These are phyloP conservation scores for Lepetodrilus schrolli DNA, from an alignment of 2,888 invertebrate species.

Conservation along the genomic window DNA sequence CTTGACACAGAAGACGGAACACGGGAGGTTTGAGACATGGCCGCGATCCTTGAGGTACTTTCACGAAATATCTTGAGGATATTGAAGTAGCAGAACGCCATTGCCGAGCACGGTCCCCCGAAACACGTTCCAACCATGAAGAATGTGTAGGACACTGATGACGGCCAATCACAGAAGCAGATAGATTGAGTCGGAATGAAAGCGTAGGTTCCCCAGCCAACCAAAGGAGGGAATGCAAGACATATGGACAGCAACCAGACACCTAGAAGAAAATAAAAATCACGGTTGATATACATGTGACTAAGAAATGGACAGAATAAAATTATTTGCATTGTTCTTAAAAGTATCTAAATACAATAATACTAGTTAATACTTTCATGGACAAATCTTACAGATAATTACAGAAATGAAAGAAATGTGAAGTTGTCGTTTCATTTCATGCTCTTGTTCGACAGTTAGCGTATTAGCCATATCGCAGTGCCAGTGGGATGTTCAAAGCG, in stretches of 20 bases:
- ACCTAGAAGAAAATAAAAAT: conserved; percentile 57
- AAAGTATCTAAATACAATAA: too few species aligned
- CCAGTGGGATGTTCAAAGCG: too few species aligned
- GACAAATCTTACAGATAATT: too few species aligned
- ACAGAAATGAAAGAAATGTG: too few species aligned
- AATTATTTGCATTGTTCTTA: too few species aligned
- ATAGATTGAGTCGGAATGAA: conserved; percentile 61
- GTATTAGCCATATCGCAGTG: too few species aligned
- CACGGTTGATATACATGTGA: too few species aligned
- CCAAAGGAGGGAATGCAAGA: conserved; percentile 62
- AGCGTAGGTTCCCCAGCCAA: conserved; percentile 66
- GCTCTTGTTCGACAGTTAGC: too few species aligned
- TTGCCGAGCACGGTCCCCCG: conserved; percentile 63
- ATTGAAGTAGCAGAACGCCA: conserved; percentile 63
- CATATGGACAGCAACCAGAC: conserved; percentile 54
- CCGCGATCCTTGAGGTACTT: conserved; percentile 39
- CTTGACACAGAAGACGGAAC: background rate
- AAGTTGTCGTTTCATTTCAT: too few species aligned
- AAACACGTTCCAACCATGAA: conserved; percentile 70
- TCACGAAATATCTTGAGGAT: conserved; percentile 53
- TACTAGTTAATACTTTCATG: too few species aligned
- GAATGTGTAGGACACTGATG: conserved; percentile 62
- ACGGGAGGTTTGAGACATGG: background rate
- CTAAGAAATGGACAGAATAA: too few species aligned
- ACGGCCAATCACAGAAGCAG: conserved; percentile 68